Conservation (phyloP, 2,888 invertebrate species). For the Melinaea menophilus region DNA sequence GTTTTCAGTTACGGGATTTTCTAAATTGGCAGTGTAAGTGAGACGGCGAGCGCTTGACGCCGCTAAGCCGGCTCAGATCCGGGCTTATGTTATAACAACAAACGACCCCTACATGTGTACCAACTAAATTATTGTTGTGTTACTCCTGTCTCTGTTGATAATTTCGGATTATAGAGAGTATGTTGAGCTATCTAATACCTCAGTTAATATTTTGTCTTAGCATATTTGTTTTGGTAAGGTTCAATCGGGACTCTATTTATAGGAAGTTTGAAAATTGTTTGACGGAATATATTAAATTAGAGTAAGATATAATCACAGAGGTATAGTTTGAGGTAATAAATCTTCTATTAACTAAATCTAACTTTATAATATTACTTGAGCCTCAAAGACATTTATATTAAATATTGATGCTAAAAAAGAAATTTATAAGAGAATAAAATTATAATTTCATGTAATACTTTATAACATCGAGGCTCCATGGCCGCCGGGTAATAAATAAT, state of each 20-base stretch:
- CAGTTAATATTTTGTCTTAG: background rate
- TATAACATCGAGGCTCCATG: too few species aligned
- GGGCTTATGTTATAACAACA: slow-evolving; percentile 35
- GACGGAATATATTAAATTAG: background rate
- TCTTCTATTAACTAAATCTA: too few species aligned
- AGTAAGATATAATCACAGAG: background rate
- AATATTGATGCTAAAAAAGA: too few species aligned
- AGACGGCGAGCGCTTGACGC: slow-evolving; percentile 33
- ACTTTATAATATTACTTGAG: too few species aligned
- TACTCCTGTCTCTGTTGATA: slow-evolving; percentile 16
- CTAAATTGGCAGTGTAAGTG: slow-evolving; percentile 36
- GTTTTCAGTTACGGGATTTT: slow-evolving; percentile 36
- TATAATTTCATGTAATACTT: too few species aligned
- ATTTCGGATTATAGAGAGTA: slow-evolving; percentile 13
- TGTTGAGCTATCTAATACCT: background rate
- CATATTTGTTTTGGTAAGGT: background rate
- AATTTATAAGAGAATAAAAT: too few species aligned
- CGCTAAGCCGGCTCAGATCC: slow-evolving; percentile 36
- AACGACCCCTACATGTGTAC: slow-evolving; percentile 23
- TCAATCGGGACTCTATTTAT: slow-evolving; percentile 3
- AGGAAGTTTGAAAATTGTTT: background rate
- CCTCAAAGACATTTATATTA: too few species aligned
- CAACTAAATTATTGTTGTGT: slow-evolving; percentile 25
- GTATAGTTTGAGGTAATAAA: background rate
- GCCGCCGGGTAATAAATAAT: too few species aligned